phyloP scores from a whole-genome alignment of 2,113 vertebrate genomes.

The Erythrocercus mccallii region DNA sequence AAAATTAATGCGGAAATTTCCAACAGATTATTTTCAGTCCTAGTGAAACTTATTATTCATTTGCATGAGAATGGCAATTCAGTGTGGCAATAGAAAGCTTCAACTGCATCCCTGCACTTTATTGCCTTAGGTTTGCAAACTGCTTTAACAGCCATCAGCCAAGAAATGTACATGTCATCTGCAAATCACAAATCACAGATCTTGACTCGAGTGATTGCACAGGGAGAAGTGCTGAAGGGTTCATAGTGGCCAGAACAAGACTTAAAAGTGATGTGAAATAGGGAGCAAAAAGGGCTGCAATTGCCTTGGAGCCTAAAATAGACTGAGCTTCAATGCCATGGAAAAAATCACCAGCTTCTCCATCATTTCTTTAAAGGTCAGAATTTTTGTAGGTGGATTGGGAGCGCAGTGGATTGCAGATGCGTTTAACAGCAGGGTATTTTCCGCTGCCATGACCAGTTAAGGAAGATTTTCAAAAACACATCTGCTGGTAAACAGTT shows the following conservation, averaged over 20 bases:
- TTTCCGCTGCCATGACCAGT: conserved; percentile 97
- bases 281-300: conserved; percentile 88
- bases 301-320: conserved; percentile 89
- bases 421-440: conserved; percentile 94
- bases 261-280: conserved; percentile 93
- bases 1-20: conserved; percentile 30
- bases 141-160: conserved; percentile 85
- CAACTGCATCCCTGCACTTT: conserved; percentile 73
- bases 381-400: conserved; percentile 90
- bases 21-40: conserved; percentile 48
- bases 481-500: conserved; percentile 98
- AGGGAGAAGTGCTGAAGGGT: conserved; percentile 90
- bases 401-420: conserved; percentile 88
- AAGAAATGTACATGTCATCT: conserved; percentile 91
- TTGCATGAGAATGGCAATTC: conserved; percentile 77
- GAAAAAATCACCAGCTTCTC: conserved; percentile 85
- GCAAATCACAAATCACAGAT: conserved; percentile 92
- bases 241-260: conserved; percentile 84
- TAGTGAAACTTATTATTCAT: conserved; percentile 63
- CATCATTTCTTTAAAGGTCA: conserved; percentile 98
- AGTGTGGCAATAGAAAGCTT: conserved; percentile 50
- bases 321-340: conserved; percentile 86
- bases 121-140: conserved; percentile 81
- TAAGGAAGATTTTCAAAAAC: conserved; percentile 95
- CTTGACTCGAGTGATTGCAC: conserved; percentile 90